phyloP scores from a whole-genome alignment of 2,888 invertebrate genomes.

The Atrina japonica region DNA sequence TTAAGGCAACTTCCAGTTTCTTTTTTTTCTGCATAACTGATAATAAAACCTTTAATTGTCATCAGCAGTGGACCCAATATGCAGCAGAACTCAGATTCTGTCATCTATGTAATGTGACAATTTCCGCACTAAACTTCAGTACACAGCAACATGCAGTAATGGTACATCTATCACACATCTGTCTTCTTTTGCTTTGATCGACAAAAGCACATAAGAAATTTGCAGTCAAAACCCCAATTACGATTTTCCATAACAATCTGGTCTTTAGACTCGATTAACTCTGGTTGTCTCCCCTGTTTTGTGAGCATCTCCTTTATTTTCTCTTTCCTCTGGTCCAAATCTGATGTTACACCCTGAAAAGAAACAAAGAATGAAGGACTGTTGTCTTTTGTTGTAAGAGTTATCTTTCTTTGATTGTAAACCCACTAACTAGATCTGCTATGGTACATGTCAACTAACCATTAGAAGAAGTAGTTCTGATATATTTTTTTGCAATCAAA shows the following conservation, averaged over 20 bases:
- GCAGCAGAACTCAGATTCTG: too few relatives aligned
- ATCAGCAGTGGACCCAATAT: too few relatives aligned
- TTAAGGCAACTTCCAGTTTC: too few relatives aligned
- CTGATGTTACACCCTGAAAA: background rate
- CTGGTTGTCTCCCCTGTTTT: conserved; percentile 75
- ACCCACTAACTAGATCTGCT: too few relatives aligned
- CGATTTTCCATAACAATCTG: conserved; percentile 82
- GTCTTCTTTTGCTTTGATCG: conserved; percentile 61
- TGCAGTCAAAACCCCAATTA: conserved; percentile 84
- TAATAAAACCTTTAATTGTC: too few relatives aligned
- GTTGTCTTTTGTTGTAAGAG: background rate
- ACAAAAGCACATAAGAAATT: conserved; percentile 79
- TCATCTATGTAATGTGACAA: too few relatives aligned
- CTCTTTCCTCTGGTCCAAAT: conserved; percentile 8
- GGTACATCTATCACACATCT: conserved; percentile 53
- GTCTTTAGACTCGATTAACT: conserved; percentile 82
- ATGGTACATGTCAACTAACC: too few relatives aligned
- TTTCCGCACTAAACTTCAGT: background rate
- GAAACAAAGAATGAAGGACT: too few relatives aligned
- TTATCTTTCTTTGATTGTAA: conserved; percentile 9
- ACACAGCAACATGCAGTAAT: background rate
- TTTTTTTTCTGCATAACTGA: too few relatives aligned
- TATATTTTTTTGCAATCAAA: too few relatives aligned
- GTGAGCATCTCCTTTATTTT: conserved; percentile 79
- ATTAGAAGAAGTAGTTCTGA: too few relatives aligned